Conservation (phyloP, 2,888 invertebrate species). For the Heteromurus nitidus region DNA sequence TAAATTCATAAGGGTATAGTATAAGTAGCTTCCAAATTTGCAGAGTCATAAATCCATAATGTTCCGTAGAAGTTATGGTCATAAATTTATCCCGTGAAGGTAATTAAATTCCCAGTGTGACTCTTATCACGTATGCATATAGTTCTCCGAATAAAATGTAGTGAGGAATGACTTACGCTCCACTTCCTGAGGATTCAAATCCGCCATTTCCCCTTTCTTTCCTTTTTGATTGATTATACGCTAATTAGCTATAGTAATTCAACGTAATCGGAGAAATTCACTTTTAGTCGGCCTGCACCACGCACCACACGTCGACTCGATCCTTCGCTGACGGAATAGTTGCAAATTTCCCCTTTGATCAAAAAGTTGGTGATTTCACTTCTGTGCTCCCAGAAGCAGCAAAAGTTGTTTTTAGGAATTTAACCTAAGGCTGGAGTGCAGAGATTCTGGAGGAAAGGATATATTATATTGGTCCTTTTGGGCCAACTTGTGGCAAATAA, state of each 20-base stretch:
- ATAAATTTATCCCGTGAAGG: background rate
- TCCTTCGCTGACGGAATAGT: background rate
- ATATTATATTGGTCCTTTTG: too few relatives aligned
- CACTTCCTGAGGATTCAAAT: constrained; percentile 46
- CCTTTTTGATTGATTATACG: constrained; percentile 40
- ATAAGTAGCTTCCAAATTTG: too few relatives aligned
- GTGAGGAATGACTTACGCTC: constrained; percentile 48
- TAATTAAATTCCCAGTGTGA: background rate
- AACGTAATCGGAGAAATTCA: too few relatives aligned
- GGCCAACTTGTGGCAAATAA: too few relatives aligned
- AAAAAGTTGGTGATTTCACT: too few relatives aligned
- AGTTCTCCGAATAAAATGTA: background rate
- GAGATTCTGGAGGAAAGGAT: too few relatives aligned
- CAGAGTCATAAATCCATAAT: background rate
- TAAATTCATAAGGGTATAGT: too few relatives aligned
- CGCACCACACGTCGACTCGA: background rate
- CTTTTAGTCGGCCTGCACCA: too few relatives aligned
- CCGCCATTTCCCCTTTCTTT: constrained; percentile 28
- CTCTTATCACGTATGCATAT: too few relatives aligned
- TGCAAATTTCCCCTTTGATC: constrained; percentile 26
- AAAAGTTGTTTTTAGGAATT: too few relatives aligned
- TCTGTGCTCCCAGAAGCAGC: too few relatives aligned
- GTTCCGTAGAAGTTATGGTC: background rate
- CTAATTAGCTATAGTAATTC: constrained; percentile 34
- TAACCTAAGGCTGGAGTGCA: too few relatives aligned